Conservation (phyloP, 2,888 invertebrate species). For the Drosophila hawaiiensis region DNA sequence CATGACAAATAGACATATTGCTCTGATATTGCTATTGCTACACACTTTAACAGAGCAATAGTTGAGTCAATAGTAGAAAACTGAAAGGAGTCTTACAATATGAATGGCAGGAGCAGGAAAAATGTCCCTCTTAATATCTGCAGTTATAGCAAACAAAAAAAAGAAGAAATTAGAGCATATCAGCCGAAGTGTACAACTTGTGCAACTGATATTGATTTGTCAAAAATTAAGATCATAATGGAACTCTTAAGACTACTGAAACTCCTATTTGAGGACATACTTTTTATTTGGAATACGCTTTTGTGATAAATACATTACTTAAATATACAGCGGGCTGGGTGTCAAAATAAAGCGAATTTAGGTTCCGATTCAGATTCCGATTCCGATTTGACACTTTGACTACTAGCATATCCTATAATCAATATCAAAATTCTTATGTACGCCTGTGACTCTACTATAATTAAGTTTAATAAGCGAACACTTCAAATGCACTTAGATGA, state of each 20-base stretch:
- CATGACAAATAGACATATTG: neutral
- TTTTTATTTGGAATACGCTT: neutral
- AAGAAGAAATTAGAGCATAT: neutral
- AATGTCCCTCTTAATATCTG: accelerated
- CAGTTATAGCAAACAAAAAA: neutral
- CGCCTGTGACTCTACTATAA: neutral
- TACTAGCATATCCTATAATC: neutral
- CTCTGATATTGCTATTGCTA: neutral
- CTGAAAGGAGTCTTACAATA: neutral
- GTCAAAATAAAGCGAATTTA: neutral
- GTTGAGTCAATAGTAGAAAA: neutral
- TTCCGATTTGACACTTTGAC: too few relatives aligned
- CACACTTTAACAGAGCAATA: neutral
- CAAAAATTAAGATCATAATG: neutral
- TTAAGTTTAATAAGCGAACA: neutral
- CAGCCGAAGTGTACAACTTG: neutral
- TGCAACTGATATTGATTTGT: neutral
- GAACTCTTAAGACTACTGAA: neutral
- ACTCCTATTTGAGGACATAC: neutral
- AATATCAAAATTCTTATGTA: neutral
- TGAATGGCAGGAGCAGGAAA: neutral
- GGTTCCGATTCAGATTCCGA: neutral
- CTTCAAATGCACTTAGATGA: too few relatives aligned
- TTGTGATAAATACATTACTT: neutral
- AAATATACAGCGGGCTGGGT: neutral